These are phyloP conservation scores for Drosophila malerkotliana DNA, from an alignment of 1,140 invertebrate species.

Conservation along the genomic window DNA sequence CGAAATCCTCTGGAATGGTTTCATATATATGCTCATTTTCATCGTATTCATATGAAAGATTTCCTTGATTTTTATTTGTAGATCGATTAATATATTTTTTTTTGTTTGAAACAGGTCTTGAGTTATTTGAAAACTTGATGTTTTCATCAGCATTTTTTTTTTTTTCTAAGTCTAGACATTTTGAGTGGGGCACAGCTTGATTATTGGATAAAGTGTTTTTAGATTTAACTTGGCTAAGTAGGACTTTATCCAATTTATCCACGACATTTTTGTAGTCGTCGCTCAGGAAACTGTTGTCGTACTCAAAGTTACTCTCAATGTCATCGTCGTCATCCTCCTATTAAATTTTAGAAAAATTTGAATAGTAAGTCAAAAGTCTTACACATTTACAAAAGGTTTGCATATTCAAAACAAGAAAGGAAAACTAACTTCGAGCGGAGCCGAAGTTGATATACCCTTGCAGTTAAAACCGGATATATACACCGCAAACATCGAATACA, in stretches of 20 bases:
- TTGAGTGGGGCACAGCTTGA: conserved; percentile 1
- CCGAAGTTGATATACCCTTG: too few relatives aligned
- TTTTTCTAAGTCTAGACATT: background rate
- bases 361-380: background rate
- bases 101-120: background rate
- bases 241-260: conserved; percentile 69
- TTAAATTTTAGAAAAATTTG: conserved; percentile 1
- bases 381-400: too few relatives aligned
- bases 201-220: conserved; percentile 18
- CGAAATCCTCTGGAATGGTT: conserved; percentile 88
- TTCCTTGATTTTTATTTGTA: conserved; percentile 12
- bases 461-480: too few relatives aligned
- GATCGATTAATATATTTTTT: conserved; percentile 12
- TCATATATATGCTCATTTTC: conserved; percentile 88
- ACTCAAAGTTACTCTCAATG: conserved; percentile 70
- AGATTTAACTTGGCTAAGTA: conserved; percentile 44
- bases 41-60: conserved; percentile 53
- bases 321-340: conserved; percentile 71
- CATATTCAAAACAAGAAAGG: too few relatives aligned
- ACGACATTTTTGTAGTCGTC: conserved; percentile 75
- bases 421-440: too few relatives aligned
- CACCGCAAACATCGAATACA: too few relatives aligned
- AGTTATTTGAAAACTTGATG: background rate
- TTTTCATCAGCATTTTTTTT: background rate
- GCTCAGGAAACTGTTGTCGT: conserved; percentile 66